Conservation (phyloP, 2,113 vertebrate genomes). For the Alouatta palliata region DNA sequence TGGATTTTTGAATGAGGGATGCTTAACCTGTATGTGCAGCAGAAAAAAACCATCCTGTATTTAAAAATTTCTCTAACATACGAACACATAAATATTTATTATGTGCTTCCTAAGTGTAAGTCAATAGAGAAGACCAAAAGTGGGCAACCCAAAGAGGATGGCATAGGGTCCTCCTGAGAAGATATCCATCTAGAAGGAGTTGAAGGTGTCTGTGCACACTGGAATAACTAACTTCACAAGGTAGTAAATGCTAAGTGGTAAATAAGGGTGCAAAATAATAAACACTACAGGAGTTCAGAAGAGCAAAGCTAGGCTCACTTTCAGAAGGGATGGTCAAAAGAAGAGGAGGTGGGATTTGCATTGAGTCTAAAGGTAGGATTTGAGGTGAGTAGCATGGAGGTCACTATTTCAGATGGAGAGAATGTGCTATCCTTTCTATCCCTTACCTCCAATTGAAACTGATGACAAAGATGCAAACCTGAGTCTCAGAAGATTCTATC, state of each 20-base stretch:
- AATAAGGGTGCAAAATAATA: background rate
- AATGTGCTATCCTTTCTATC: background rate
- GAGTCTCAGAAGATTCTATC: background rate
- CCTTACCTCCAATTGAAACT: background rate
- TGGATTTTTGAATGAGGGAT: background rate
- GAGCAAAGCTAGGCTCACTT: background rate
- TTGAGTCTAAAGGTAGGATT: background rate
- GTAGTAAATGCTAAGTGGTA: background rate
- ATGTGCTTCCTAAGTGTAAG: background rate
- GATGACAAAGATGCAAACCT: background rate
- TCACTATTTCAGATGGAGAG: background rate
- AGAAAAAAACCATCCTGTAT: background rate
- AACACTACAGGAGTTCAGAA: background rate
- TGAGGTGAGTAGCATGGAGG: background rate
- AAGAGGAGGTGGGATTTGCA: background rate
- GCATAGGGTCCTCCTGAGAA: background rate
- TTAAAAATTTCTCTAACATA: background rate
- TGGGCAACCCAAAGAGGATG: background rate
- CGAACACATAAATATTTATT: background rate
- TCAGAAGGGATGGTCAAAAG: background rate
- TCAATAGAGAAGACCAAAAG: background rate
- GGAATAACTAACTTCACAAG: background rate
- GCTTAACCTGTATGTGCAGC: background rate
- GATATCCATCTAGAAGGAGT: background rate
- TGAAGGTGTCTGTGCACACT: rapidly evolving